Base-by-base conservation (phyloP, 2,797 vertebrate genomes). In the Spinus olivaceus region DNA sequence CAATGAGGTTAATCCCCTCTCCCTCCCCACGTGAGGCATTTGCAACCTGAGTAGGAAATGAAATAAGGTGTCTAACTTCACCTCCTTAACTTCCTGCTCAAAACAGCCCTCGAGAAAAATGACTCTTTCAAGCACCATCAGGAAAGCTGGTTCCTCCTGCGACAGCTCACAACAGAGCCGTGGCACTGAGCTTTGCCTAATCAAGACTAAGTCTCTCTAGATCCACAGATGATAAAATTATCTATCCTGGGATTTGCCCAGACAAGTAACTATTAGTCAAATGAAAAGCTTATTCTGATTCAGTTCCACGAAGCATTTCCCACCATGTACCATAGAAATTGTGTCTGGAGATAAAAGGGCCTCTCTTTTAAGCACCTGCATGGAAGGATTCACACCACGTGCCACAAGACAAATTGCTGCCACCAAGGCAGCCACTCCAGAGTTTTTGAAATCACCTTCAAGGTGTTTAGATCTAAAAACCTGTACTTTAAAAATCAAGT, bases 141-240 rank as follows among this genome's bases (percentile, higher is more conserved):
- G 39, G 69, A 91, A 79, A 86, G 54, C 65, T 82, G 83, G 65
- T 32, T 86, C 79, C 82, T 84, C 60, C 80, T 86, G 89, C 18
- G 14, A 17, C 63, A 60, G 41, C 6, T 82, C 21, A 6, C 79
- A 86, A 46, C 33, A 67, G 66, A 88, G 46, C 85, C 18, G 27
- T 39, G 47, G 65, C 79, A 64, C 60, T 88, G 70, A 83, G 91
- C 80, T 92, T 46, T 49, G 83, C 47, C 81, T 95, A 86, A 96
- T 96, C 91, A 95, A 94, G 77, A 95, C 4, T 86, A 88, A 96
- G 41, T 56, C 89, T 63, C 94, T 74, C 86, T 28, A 86, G 80
- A 94, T 56, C 80, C 82, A 90, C 69, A 92, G 91, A 92, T 95
- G 85, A 86, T 90, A 88, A 92, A 94, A 76, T 81, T 46, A 91